Percentiles rank a stretch among this genome's conserved stretches.
Evolutionary conservation across 2,888 invertebrate genomes (phyloP).

Genomic region (Caenorhabditis zanzibari): DNA sequence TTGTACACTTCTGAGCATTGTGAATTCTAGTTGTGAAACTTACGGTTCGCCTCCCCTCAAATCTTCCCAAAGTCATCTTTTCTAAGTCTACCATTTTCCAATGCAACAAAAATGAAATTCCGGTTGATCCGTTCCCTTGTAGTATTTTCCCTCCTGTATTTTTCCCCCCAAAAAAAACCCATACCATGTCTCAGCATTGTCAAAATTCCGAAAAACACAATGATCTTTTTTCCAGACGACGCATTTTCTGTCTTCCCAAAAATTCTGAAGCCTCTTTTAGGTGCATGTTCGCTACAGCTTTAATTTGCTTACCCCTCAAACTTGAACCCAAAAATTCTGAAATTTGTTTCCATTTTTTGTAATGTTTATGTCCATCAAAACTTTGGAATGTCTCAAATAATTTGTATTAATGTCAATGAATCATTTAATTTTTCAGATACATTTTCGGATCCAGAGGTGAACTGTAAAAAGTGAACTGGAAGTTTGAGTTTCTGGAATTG

Average conservation of each 20-base stretch:
- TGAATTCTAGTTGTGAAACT: constrained; percentile 41
- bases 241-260: not conserved
- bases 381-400: too few species aligned
- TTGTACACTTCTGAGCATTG: constrained; percentile 38
- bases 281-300: constrained; percentile 12
- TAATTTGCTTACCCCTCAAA: not conserved
- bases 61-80: not conserved
- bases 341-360: not conserved
- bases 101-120: constrained; percentile 30
- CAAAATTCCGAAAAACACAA: not conserved
- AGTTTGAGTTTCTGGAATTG: too few species aligned
- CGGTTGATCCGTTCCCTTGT: constrained; percentile 27
- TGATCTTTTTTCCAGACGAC: constrained; percentile 26
- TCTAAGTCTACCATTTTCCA: constrained; percentile 8
- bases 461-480: too few species aligned
- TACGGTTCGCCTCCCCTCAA: constrained; percentile 34
- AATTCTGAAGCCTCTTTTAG: constrained; percentile 25
- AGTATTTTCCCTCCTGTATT: constrained; percentile 11
- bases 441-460: too few species aligned
- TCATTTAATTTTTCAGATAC: too few species aligned
- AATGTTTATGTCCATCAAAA: too few species aligned
- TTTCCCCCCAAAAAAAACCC: not conserved
- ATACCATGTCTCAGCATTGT: constrained; percentile 25
- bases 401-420: too few species aligned
- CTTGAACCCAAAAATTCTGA: not conserved